Base-by-base conservation (phyloP, 2,888 invertebrate species). In the Ormyrus pomaceus region DNA sequence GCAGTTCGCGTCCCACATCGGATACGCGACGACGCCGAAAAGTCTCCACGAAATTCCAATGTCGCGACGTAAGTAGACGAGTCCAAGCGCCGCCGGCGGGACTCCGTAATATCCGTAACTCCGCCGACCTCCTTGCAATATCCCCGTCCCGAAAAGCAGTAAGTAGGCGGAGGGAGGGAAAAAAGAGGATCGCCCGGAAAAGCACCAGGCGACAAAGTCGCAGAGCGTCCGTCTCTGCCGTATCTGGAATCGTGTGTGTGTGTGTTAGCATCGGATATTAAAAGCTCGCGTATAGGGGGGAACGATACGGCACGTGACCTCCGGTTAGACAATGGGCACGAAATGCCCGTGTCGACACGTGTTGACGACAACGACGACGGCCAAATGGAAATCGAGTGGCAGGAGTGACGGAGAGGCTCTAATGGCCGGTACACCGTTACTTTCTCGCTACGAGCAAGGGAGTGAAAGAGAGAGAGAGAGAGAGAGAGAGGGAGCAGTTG, bases 341-440 rank as follows among this genome's bases (percentile, higher is more conserved):
- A 87, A 88, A 87, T 87, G 86, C 84, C 84, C 85, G 87, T 19
- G 19, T n/a, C 56, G 55, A 86, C 89, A 88, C 88, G 89, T 87
- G 89, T 83, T 84, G 56, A 51, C 53, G 53, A 45, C 10, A 51
- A 34, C 48, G 34, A 61, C 55, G 34, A 61, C 66, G 48, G 58
- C 8, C 66, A 80, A 76, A 80, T 76, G 72, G 71, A 76, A 71
- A 72, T 77, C 72, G 62, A 80, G 77, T 73, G 72, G 11, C 77
- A 61, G 48, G 58, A 59, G 71, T 72, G 77, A 72, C 66, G 65
- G 61, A 66, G 70, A 65, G 70, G 48, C 53, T 45, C 53, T 69
- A 74, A 74, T 64, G 68, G 69, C 68, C 79, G 56, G 34, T 55
- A 56, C 64, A 56, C 72, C 48, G 51, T 48, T 69, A 34, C 64